Base-by-base conservation (phyloP, 2,797 vertebrate species). In the Petrocephalus sullivani region DNA sequence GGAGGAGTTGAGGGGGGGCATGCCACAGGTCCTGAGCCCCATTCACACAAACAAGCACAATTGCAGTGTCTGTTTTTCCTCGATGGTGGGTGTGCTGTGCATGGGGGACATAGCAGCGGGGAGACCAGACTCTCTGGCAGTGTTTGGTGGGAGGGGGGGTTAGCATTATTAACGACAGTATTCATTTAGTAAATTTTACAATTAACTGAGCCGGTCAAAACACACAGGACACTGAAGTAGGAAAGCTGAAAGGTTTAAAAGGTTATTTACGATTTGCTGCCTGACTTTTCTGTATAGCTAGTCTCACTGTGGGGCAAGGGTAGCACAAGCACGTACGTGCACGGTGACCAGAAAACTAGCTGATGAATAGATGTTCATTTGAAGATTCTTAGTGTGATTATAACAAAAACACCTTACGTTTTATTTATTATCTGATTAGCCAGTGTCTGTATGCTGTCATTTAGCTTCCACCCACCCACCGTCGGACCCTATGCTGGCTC, bases 21-120 rank as follows among this genome's bases (percentile, higher is more conserved):
- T 85, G 89, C 90, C 88, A 89, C 90, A 92, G 90, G 91, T 92
- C 87, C 88, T 89, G 53, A 21, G 49, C 53, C 51, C 49, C 83
- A 56, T 84, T 84, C 51, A 84, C 41, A 28, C 51, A 84, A 81
- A 81, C 75, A 49, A 81, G 75, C 75, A 49, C 16, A 81, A 81
- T 8, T 81, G 75, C 75, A 81, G 37, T 81, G 6, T 49, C 37
- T 81, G 33, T 49, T 81, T 49, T 81, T 49, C 37, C 14, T 49
- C 5, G 0, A 49, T 41, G 41, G 75, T 49, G 75, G 75, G 41
- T 49, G 37, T 46, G 75, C 75, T 49, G 16, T 33, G 28, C 28
- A 28, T 23, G 21, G 37, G 14, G 75, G 19, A 81, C 1, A 5
- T 7, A 37, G 37, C 75, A n/a, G 75, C 12, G 33, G 33, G 75